Conservation (phyloP, 1,140 invertebrate species). For the Chymomyza costata region DNA sequence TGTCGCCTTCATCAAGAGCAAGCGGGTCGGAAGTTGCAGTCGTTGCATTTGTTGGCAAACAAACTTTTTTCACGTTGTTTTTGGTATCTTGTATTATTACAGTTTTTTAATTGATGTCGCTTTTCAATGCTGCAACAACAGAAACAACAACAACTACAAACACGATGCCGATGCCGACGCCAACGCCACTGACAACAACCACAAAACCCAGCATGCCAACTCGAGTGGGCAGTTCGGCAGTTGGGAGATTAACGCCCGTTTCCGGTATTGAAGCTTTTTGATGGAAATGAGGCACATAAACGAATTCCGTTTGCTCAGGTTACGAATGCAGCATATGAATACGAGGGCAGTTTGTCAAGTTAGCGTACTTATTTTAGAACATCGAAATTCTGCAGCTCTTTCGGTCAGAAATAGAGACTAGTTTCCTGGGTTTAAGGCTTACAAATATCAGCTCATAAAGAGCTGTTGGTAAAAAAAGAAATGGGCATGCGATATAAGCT, state of each 20-base stretch:
- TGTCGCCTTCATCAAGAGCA: conserved; percentile 36
- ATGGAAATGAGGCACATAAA: conserved; percentile 28
- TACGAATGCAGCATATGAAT: too few species aligned
- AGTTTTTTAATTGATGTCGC: conserved; percentile 56
- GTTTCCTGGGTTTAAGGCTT: too few species aligned
- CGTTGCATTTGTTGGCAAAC: background rate
- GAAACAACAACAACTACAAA: conserved; percentile 6
- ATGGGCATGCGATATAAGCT: too few species aligned
- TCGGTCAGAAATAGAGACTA: too few species aligned
- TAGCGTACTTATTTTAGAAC: too few species aligned
- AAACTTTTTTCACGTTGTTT: background rate
- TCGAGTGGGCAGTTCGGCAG: conserved; percentile 51
- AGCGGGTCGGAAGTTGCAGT: background rate
- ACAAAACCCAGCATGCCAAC: too few species aligned
- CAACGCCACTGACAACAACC: conserved; percentile 7
- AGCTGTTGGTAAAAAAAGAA: too few species aligned
- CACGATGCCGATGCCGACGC: conserved; percentile 17
- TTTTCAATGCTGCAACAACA: conserved; percentile 3
- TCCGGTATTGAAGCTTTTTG: conserved; percentile 53
- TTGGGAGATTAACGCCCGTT: conserved; percentile 60
- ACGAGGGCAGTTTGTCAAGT: too few species aligned
- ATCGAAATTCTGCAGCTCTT: too few species aligned
- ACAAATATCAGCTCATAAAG: too few species aligned
- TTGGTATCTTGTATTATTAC: background rate
- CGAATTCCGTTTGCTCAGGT: conserved; percentile 1